Conservation (phyloP, 2,113 vertebrate species). For the Datnioides undecimradiatus region DNA sequence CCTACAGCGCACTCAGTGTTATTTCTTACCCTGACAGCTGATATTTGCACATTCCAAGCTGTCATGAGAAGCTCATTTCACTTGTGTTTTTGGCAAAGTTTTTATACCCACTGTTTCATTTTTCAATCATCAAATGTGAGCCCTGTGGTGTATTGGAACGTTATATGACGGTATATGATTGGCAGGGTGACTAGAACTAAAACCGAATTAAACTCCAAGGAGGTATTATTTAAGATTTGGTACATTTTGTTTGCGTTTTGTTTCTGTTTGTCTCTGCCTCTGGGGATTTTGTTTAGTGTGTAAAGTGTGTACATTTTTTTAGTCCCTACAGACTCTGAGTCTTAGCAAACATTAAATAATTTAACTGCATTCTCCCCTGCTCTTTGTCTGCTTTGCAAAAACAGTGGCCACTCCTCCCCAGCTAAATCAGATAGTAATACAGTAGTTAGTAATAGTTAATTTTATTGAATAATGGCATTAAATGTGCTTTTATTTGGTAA, state of each 20-base stretch:
- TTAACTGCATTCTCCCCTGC: slow-evolving; percentile 25
- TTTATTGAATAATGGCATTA: background rate
- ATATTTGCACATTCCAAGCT: slow-evolving; percentile 12
- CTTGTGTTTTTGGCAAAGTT: background rate
- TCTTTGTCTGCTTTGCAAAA: slow-evolving; percentile 17
- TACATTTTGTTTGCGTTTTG: slow-evolving; percentile 22
- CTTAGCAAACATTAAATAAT: slow-evolving; percentile 48
- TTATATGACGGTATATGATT: background rate
- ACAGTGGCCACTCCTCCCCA: slow-evolving; percentile 15
- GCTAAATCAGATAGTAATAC: no score
- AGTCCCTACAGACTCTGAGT: slow-evolving; percentile 38
- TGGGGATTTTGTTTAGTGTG: slow-evolving; percentile 28
- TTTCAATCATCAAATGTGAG: background rate
- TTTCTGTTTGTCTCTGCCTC: slow-evolving; percentile 31
- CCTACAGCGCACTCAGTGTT: background rate
- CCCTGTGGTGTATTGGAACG: background rate
- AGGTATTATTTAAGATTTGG: slow-evolving; percentile 24
- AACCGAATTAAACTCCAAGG: slow-evolving; percentile 18
- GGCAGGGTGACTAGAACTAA: background rate
- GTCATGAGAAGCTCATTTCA: background rate
- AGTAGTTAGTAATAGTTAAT: slow-evolving; percentile 3
- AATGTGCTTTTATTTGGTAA: slow-evolving; percentile 31
- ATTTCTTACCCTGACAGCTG: background rate
- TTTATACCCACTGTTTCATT: background rate
- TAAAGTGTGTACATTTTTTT: slow-evolving; percentile 48